Conservation (phyloP, 2,888 invertebrate species). For the Cistogaster globosa region DNA sequence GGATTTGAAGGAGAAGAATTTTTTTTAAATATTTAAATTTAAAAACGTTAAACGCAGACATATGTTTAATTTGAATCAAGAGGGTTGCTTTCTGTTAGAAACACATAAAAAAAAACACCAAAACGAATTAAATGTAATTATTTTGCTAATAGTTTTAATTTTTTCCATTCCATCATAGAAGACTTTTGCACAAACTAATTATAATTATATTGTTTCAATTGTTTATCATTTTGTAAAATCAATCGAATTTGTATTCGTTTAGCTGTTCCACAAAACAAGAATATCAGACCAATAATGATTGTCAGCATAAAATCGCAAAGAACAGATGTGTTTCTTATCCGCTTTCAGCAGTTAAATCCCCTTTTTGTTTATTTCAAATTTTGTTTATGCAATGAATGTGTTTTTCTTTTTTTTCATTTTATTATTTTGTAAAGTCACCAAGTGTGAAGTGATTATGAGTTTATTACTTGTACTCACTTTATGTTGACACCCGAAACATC, state of each 20-base stretch:
- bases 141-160: conserved; percentile 40
- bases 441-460: conserved; percentile 73
- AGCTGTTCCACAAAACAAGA: conserved; percentile 14
- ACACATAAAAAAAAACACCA: conserved; percentile 51
- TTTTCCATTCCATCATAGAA: background rate
- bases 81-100: conserved; percentile 16
- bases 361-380: conserved; percentile 1
- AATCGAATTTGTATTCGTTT: conserved; percentile 26
- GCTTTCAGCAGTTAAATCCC: conserved; percentile 11
- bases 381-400: background rate
- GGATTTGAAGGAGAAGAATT: conserved; percentile 34
- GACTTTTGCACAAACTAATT: conserved; percentile 57
- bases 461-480: conserved; percentile 73
- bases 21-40: conserved; percentile 41
- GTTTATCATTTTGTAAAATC: conserved; percentile 29
- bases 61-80: conserved; percentile 16
- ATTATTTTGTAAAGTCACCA: conserved; percentile 45
- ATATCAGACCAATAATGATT: conserved; percentile 39
- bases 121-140: conserved; percentile 63
- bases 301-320: conserved; percentile 63
- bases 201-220: conserved; percentile 52
- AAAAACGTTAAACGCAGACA: background rate
- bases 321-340: conserved; percentile 55
- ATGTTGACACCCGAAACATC: conserved; percentile 73
- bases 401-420: background rate